Conservation (phyloP, 35 echinoderm and acorn worm species). For the Strongylocentrotus purpuratus region DNA sequence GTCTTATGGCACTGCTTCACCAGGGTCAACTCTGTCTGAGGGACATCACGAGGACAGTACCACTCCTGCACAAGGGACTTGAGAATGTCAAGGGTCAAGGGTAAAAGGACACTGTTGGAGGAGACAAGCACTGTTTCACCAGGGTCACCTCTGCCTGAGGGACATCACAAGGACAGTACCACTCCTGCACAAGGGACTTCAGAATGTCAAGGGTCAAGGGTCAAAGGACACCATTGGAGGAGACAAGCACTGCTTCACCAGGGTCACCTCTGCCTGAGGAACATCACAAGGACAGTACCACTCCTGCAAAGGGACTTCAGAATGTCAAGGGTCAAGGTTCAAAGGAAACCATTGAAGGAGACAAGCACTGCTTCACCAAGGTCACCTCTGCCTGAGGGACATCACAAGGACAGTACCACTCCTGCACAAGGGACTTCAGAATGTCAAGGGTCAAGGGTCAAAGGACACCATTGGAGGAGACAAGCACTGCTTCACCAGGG, state of each 20-base stretch:
- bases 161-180: neutral
- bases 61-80: neutral
- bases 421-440: constrained; percentile 5
- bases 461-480: neutral
- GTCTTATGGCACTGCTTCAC: neutral
- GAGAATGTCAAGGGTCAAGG: neutral
- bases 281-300: neutral
- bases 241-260: neutral
- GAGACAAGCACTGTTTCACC: neutral
- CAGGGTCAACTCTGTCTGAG: neutral
- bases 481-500: neutral
- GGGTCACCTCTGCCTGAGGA: neutral
- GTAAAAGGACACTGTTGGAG: neutral
- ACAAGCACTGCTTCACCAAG: neutral
- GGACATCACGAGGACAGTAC: neutral
- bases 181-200: neutral
- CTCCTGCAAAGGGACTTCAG: too few species aligned
- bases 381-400: neutral
- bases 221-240: too few species aligned
- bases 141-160: neutral
- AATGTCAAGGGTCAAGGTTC: too few species aligned
- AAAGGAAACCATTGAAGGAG: too few species aligned
- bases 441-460: neutral
- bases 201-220: neutral
- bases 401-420: neutral